These are phyloP conservation scores for Artibeus jamaicensis DNA, from an alignment of 2,797 vertebrate species.

Conservation along the genomic window DNA sequence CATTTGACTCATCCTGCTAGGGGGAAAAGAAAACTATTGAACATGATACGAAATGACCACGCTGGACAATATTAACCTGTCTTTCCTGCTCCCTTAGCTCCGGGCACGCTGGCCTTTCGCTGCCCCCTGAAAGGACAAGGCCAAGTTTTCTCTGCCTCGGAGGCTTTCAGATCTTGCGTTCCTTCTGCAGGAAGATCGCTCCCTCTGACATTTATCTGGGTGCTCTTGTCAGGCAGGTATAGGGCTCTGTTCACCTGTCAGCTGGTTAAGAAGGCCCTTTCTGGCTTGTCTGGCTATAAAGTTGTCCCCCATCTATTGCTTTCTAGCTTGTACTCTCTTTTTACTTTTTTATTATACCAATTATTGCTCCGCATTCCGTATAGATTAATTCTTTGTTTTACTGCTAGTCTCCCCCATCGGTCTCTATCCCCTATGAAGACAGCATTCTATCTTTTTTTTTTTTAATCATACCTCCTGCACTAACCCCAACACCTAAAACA, in stretches of 20 bases:
- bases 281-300: neutral
- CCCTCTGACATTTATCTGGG: neutral
- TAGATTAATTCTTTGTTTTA: neutral
- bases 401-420: neutral
- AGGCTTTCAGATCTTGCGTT: neutral
- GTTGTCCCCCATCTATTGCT: fast-evolving
- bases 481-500: neutral
- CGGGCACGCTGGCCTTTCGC: neutral
- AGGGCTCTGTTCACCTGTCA: neutral
- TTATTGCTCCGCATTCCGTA: neutral
- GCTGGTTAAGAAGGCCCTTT: neutral
- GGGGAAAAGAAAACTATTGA: neutral
- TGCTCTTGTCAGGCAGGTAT: neutral
- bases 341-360: neutral
- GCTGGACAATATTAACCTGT: neutral
- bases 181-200: neutral
- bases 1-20: neutral
- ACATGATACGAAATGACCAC: neutral
- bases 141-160: neutral
- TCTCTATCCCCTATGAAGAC: neutral
- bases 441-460: neutral
- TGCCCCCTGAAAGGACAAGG: neutral
- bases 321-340: neutral
- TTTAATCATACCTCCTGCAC: neutral
- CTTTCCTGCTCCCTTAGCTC: neutral